Base-by-base conservation (phyloP, 2,797 vertebrate genomes). In the Linurgus olivaceus region DNA sequence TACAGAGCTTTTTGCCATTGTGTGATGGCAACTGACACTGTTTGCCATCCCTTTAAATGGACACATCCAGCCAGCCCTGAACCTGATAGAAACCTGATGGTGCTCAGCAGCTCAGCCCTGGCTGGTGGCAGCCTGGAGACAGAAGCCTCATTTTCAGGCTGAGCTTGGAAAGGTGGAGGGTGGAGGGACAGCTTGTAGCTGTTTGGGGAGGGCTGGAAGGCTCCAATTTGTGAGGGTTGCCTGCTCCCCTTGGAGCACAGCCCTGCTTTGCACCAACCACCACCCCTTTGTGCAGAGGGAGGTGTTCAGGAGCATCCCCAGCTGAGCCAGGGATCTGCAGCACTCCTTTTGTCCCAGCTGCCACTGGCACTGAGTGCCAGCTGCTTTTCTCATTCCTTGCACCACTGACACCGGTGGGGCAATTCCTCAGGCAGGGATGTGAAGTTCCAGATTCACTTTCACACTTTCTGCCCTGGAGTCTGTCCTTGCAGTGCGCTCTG, bases 301-400 rank as follows among this genome's bases (percentile, higher is more conserved):
- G 19, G 5, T 17, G 82, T 77, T 65, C 25, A 29, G 65, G 37
- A 35, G 4, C 18, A 65, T 19, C 11, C 28, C 35, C 35, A 29
- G 28, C 3, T 21, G 31, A 59, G 1, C 29, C 54, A 65, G 74
- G 48, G 44, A 24, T 55, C 37, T 76, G 29, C 63, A 82, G 51
- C 17, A 4, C 6, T 59, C 19, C 24, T 3, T 42, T 29, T 28
- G 40, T 33, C 31, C 33, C 50, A 55, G 21, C 51, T 3, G 0
- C 42, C 8, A 1, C 33, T 40, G 61, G 40, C 2, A 2, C 48
- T 33, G 33, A 9, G 2, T 29, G 21, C 66, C 23, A 0, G 10
- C 24, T 82, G 63, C 10, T 88, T 76, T 73, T 31, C 50, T 50
- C 47, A 16, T 24, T 73, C 45, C 33, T 68, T 52, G 37, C 20